Evolutionary conservation across 2,888 invertebrate genomes (phyloP).

Genomic region (Meandrusa payeni): DNA sequence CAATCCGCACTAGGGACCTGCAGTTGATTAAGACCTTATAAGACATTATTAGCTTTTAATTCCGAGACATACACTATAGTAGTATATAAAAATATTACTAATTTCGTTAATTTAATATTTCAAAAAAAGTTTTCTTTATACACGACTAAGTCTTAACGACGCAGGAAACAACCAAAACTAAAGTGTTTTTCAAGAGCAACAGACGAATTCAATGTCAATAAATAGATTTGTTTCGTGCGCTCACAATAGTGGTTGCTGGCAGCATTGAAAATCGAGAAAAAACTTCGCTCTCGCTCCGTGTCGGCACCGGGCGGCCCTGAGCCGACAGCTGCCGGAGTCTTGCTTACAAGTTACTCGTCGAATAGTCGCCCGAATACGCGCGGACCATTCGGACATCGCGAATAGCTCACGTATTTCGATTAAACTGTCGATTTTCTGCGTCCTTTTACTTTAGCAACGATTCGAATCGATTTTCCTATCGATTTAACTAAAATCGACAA

Average conservation of each 20-base stretch:
- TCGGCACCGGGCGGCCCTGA: slow-evolving; percentile 74
- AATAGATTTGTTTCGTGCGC: slow-evolving; percentile 24
- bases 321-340: slow-evolving; percentile 56
- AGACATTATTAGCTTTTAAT: too few relatives aligned
- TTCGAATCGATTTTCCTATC: slow-evolving; percentile 27
- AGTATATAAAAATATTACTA: too few relatives aligned
- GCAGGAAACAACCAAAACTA: too few relatives aligned
- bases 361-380: slow-evolving; percentile 30
- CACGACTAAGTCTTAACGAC: too few relatives aligned
- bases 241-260: slow-evolving; percentile 28
- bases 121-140: too few relatives aligned
- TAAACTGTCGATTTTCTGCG: slow-evolving; percentile 16
- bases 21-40: too few relatives aligned
- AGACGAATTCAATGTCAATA: slow-evolving; percentile 25
- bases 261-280: slow-evolving; percentile 60
- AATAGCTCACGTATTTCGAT: slow-evolving; percentile 10
- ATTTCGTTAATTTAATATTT: too few relatives aligned
- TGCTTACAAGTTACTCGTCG: slow-evolving; percentile 43
- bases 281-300: slow-evolving; percentile 48
- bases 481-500: slow-evolving; percentile 26
- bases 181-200: slow-evolving; percentile 23
- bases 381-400: slow-evolving; percentile 31
- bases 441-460: slow-evolving; percentile 15
- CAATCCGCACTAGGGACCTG: too few relatives aligned
- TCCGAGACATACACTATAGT: too few relatives aligned